phyloP scores from a whole-genome alignment of 2,888 invertebrate species.

The Aspidiotus destructor region DNA sequence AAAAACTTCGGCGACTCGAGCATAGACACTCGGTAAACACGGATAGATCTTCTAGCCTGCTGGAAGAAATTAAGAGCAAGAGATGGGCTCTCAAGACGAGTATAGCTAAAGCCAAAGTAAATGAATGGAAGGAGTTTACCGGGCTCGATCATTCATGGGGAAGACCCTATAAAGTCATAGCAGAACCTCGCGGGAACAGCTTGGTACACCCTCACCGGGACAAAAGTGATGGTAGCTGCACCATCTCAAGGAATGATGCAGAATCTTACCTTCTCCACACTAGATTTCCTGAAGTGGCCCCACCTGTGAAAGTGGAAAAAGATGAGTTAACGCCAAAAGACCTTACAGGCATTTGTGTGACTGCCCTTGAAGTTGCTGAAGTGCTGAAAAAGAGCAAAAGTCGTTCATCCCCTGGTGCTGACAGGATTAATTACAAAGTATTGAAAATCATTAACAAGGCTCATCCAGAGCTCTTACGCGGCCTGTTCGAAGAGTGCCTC shows the following conservation, averaged over 20 bases:
- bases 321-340: background rate
- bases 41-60: no score
- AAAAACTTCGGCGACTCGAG: background rate
- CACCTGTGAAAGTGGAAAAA: background rate
- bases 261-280: background rate
- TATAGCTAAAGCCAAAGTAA: background rate
- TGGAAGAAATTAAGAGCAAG: background rate
- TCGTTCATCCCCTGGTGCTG: background rate
- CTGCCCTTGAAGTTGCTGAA: background rate
- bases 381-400: background rate
- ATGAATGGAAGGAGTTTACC: background rate
- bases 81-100: background rate
- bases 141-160: background rate
- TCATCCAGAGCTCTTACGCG: background rate
- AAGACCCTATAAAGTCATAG: background rate
- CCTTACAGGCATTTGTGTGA: no score
- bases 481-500: background rate
- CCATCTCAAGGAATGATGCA: no score
- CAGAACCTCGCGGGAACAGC: background rate
- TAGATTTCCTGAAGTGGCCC: background rate
- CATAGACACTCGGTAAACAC: background rate
- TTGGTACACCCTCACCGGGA: no score
- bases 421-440: background rate
- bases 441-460: background rate
- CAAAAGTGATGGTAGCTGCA: no score